phyloP scores from a whole-genome alignment of 2,113 vertebrate genomes.

The Thymallus thymallus region DNA sequence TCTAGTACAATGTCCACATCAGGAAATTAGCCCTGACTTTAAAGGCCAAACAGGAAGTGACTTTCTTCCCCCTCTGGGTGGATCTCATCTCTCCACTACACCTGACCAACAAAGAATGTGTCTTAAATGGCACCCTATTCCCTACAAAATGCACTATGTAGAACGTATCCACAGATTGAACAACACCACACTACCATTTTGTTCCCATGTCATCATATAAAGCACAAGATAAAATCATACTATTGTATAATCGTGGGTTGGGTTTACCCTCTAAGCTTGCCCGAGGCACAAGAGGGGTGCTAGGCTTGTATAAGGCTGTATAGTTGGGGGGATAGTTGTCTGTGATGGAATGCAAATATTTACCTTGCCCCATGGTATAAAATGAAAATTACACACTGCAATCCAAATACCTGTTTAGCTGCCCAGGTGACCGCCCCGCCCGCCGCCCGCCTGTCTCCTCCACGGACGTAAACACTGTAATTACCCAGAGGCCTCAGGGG shows the following conservation, averaged over 20 bases:
- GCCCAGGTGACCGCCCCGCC: slow-evolving; percentile 65
- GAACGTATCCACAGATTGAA: slow-evolving; percentile 4
- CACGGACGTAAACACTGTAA: slow-evolving; percentile 63
- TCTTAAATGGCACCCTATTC: slow-evolving; percentile 9
- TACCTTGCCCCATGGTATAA: slow-evolving; percentile 55
- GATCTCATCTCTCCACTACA: slow-evolving; percentile 41
- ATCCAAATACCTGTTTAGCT: slow-evolving; percentile 63
- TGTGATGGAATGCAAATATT: slow-evolving; percentile 70
- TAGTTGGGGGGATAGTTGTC: slow-evolving; percentile 32
- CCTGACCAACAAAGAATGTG: slow-evolving; percentile 37
- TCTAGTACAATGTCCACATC: slow-evolving; percentile 47
- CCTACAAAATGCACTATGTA: no score
- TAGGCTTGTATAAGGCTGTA: slow-evolving; percentile 31
- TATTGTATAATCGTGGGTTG: slow-evolving; percentile 34
- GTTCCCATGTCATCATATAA: slow-evolving; percentile 22
- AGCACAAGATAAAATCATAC: slow-evolving; percentile 38
- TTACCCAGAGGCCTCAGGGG: slow-evolving; percentile 49
- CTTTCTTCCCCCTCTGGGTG: slow-evolving; percentile 44
- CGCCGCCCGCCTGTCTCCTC: slow-evolving; percentile 47
- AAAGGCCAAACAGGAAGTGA: slow-evolving; percentile 61
- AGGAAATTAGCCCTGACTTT: slow-evolving; percentile 67
- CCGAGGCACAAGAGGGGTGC: slow-evolving; percentile 13
- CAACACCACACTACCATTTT: neutral
- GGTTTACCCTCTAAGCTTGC: slow-evolving; percentile 16
- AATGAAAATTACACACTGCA: slow-evolving; percentile 64